Evolutionary conservation across 2,113 vertebrate genomes (phyloP).

Genomic region (Nanorana parkeri): DNA sequence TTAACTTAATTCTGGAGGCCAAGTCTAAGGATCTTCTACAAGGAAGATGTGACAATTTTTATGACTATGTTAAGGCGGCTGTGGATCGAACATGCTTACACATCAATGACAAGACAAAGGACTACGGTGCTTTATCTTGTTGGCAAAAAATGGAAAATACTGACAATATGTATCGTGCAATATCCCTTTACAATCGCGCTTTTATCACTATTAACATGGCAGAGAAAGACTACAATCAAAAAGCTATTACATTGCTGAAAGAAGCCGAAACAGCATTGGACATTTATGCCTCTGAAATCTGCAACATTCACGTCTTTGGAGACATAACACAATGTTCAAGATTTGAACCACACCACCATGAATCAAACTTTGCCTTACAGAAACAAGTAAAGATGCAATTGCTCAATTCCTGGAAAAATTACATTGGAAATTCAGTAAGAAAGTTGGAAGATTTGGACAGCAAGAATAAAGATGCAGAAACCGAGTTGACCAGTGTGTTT

Average conservation of each 20-base stretch:
- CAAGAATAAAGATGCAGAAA: conserved; percentile 8
- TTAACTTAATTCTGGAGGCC: conserved; percentile 1
- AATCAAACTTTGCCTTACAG: conserved; percentile 18
- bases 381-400: conserved; percentile 21
- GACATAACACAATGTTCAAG: background rate
- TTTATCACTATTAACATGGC: conserved; percentile 58
- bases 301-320: conserved; percentile 12
- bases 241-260: conserved; percentile 44
- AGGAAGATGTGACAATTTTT: conserved; percentile 51
- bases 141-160: conserved; percentile 36
- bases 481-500: background rate
- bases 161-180: conserved; percentile 45
- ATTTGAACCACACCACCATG: conserved; percentile 4
- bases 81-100: conserved; percentile 53
- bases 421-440: conserved; percentile 1
- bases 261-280: conserved; percentile 29
- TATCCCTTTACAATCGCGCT: conserved; percentile 55
- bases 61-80: conserved; percentile 57
- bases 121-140: conserved; percentile 43
- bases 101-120: conserved; percentile 13
- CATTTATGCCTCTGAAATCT: conserved; percentile 1
- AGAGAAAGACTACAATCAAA: conserved; percentile 38
- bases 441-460: conserved; percentile 19
- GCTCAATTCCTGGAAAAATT: conserved; percentile 16
- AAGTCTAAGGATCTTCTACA: conserved; percentile 6